phyloP scores from a whole-genome alignment of 1,140 invertebrate genomes.

The Heliconius hewitsoni region DNA sequence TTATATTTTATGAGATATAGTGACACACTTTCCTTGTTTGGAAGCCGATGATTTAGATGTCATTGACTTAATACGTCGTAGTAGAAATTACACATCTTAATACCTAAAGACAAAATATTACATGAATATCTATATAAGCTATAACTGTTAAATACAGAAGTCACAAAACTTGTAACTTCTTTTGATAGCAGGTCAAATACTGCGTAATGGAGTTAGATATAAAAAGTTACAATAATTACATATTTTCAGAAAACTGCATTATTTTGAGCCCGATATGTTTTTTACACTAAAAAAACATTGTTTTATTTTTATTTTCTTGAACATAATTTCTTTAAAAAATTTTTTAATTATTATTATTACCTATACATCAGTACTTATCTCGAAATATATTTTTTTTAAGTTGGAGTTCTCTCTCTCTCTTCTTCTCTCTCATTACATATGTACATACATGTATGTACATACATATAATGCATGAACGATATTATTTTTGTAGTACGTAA shows the following conservation, averaged over 20 bases:
- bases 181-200: neutral
- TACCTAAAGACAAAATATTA: neutral
- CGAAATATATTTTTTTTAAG: too few species aligned
- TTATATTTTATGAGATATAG: slow-evolving; percentile 8
- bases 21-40: slow-evolving; percentile 30
- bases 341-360: too few species aligned
- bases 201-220: neutral
- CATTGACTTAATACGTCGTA: slow-evolving; percentile 4
- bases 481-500: too few species aligned
- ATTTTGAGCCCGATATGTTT: neutral
- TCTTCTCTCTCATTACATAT: too few species aligned
- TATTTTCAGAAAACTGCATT: neutral
- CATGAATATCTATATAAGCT: neutral
- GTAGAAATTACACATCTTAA: neutral
- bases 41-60: slow-evolving; percentile 18
- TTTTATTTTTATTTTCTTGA: neutral
- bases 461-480: too few species aligned
- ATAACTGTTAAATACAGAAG: neutral
- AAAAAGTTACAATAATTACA: neutral
- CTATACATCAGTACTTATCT: too few species aligned
- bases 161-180: neutral
- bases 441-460: too few species aligned
- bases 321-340: neutral
- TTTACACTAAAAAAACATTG: neutral
- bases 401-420: too few species aligned